These are phyloP conservation scores for Notolepis coatsorum DNA, from an alignment of 2,797 vertebrate species.

Conservation along the genomic window DNA sequence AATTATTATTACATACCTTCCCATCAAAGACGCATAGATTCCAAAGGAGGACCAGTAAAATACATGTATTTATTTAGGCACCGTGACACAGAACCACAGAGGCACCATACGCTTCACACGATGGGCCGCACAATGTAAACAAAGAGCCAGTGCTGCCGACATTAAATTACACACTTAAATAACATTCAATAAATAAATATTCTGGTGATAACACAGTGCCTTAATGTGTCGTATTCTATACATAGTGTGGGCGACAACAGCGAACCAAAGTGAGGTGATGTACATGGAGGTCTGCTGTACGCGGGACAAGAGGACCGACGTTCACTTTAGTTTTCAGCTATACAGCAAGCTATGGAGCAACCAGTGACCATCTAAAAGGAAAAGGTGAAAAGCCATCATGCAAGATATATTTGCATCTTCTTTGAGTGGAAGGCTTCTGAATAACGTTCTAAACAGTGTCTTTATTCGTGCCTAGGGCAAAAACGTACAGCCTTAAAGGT, in stretches of 20 bases:
- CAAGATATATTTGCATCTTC: no score
- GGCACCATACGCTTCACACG: slow-evolving; percentile 49
- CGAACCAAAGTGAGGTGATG: slow-evolving; percentile 48
- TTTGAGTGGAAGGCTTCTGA: no score
- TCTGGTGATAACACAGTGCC: slow-evolving; percentile 39
- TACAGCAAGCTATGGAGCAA: not conserved
- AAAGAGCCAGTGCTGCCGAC: slow-evolving; percentile 8
- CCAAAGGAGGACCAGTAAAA: slow-evolving; percentile 49
- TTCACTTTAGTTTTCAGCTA: not conserved
- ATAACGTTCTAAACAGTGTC: no score
- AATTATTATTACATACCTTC: no score
- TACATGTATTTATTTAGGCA: slow-evolving; percentile 54
- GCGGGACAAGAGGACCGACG: slow-evolving; percentile 8
- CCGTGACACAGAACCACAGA: slow-evolving; percentile 57
- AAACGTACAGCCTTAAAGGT: no score
- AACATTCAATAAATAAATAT: slow-evolving; percentile 63
- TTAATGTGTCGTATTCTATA: slow-evolving; percentile 31
- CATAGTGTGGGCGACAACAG: slow-evolving; percentile 52
- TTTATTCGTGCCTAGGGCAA: no score
- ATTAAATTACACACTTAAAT: slow-evolving; percentile 32
- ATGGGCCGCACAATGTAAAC: slow-evolving; percentile 64
- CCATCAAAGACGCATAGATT: not conserved
- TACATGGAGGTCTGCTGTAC: slow-evolving; percentile 32
- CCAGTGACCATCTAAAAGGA: no score
- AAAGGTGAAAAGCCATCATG: no score